phyloP scores from a whole-genome alignment of 2,888 invertebrate species.

The Acronicta psi region DNA sequence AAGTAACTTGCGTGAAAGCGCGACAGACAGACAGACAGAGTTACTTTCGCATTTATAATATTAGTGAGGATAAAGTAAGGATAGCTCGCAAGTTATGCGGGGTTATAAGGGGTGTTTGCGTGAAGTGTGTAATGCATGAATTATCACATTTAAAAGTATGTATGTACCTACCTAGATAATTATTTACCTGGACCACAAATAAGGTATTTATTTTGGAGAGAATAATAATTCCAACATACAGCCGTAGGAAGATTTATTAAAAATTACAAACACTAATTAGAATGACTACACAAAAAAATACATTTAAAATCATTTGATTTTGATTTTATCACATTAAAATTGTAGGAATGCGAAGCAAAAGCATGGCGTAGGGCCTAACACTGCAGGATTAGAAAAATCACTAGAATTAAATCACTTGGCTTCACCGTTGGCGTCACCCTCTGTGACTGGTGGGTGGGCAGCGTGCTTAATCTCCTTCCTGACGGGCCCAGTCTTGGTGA shows the following conservation, averaged over 20 bases:
- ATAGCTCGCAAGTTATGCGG: too few species aligned
- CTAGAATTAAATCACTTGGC: constrained; percentile 41
- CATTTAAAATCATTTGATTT: constrained; percentile 16
- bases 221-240: constrained; percentile 16
- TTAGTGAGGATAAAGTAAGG: too few species aligned
- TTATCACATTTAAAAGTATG: too few species aligned
- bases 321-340: constrained; percentile 18
- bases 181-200: neutral
- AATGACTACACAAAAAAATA: constrained; percentile 4
- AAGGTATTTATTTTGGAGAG: neutral
- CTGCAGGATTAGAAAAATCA: constrained; percentile 5
- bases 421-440: constrained; percentile 54
- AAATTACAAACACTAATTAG: constrained; percentile 26
- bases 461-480: constrained; percentile 82
- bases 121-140: too few species aligned
- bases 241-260: constrained; percentile 36
- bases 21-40: too few species aligned
- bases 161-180: too few species aligned
- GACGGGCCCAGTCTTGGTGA: constrained; percentile 88
- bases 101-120: too few species aligned
- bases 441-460: constrained; percentile 49
- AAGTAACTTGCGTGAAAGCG: too few species aligned
- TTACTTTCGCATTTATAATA: too few species aligned
- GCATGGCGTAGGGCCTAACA: constrained; percentile 11
- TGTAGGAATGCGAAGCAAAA: constrained; percentile 28